A percentile compares a stretch with the other conserved stretches of the same genome.
phyloP scores from a whole-genome alignment of 2,113 vertebrate genomes.

The Zosterops japonicus region DNA sequence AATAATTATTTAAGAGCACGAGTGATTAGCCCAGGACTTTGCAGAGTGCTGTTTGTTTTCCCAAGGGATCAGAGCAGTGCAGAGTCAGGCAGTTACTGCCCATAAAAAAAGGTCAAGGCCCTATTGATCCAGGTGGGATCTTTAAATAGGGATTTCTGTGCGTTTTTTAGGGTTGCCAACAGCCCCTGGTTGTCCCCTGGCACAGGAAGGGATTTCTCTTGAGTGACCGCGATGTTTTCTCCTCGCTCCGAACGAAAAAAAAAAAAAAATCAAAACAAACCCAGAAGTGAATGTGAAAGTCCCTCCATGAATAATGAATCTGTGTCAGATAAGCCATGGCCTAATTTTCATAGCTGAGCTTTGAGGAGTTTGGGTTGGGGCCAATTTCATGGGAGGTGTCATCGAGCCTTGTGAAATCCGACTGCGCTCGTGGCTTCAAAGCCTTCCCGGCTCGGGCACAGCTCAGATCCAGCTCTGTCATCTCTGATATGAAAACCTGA shows the following conservation, averaged over 20 bases:
- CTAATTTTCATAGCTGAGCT: background rate
- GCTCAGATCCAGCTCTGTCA: background rate
- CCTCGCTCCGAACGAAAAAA: background rate
- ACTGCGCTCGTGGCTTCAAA: background rate
- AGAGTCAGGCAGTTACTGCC: background rate
- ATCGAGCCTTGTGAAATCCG: background rate
- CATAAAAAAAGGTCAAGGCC: background rate
- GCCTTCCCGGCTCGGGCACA: background rate
- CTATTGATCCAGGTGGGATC: background rate
- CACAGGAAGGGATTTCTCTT: background rate
- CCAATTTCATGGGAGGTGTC: background rate
- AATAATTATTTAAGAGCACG: background rate
- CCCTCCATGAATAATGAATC: background rate
- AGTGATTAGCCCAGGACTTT: background rate
- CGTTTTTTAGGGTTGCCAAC: background rate
- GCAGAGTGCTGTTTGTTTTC: background rate
- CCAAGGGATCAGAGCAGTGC: background rate
- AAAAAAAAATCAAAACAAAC: background rate
- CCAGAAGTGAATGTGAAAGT: background rate
- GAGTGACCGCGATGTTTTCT: background rate
- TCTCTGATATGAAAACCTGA: background rate
- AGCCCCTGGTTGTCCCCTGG: background rate
- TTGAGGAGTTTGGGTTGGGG: background rate
- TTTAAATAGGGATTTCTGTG: background rate
- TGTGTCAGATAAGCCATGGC: background rate